A percentile compares a stretch with the other conserved stretches of the same genome.
phyloP scores from a whole-genome alignment of 2,888 invertebrate species.

The Alitta virens region DNA sequence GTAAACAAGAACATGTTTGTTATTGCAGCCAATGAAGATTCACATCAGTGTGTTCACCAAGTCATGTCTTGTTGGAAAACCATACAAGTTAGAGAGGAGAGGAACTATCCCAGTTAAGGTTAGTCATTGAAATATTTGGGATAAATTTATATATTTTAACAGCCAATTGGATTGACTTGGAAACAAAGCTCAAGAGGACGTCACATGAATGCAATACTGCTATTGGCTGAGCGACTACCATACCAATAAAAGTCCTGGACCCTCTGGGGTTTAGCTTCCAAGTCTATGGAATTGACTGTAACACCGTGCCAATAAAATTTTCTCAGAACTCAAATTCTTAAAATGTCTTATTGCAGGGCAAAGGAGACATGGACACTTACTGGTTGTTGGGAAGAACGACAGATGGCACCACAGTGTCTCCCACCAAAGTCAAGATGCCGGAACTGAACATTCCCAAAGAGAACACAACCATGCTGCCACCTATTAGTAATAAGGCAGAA shows the following conservation, averaged over 20 bases:
- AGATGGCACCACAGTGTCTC: not conserved
- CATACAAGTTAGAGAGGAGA: slow-evolving; percentile 8
- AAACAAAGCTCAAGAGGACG: no score
- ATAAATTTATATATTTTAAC: no score
- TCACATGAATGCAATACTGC: no score
- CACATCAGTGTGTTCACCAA: slow-evolving; percentile 15
- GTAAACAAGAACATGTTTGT: no score
- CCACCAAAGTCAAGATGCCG: not conserved
- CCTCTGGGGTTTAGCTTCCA: no score
- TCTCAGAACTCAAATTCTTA: not conserved
- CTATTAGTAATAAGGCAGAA: not conserved
- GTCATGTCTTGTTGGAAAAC: not conserved
- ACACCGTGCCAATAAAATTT: no score
- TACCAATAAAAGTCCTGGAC: no score
- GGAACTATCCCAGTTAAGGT: slow-evolving; percentile 21
- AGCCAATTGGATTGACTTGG: no score
- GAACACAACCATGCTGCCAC: not conserved
- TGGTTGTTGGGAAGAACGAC: slow-evolving; percentile 33
- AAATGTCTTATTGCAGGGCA: slow-evolving; percentile 33
- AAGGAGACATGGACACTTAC: slow-evolving; percentile 44
- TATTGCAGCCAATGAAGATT: slow-evolving; percentile 20
- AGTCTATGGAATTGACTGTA: no score
- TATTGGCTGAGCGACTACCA: no score
- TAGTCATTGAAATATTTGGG: no score
- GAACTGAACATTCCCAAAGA: not conserved